Base-by-base conservation (phyloP, 2,797 vertebrate species). In the Macrochelys suwanniensis region DNA sequence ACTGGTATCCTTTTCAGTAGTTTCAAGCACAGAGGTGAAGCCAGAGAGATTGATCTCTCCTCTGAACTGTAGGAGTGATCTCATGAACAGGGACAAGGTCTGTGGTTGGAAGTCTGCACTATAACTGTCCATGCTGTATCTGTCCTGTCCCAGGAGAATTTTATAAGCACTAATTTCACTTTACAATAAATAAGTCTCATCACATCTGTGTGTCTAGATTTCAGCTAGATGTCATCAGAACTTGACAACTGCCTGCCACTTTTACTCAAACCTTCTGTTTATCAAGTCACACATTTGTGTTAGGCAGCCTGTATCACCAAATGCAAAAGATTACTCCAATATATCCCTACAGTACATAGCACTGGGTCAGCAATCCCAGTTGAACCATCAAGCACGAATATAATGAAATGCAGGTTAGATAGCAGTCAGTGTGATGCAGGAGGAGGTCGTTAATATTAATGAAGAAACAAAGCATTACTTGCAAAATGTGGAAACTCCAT, bases 351-450 rank as follows among this genome's bases (percentile, higher is more conserved):
- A 26, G 42, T 10, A 49, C 49, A 77, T 31, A 31, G 74, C 45
- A 77, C 74, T 9, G 13, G 45, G 13, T 49, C 42, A 77, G 45
- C 45, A 77, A 49, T 47, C 25, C 94, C 83, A 74, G 51, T 59
- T 71, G 79, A 92, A 47, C 59, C 91, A 80, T 84, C 78, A 84
- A 54, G 78, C 82, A 82, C n/a, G 74, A 84, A 47, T 94, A 84
- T 50, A 89, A 89, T 53, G 59, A 89, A 91, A 96, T 23, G 59
- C 37, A 85, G 86, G 80, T 96, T 84, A 56, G 26, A 76, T 85
- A 83, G 88, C 78, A 80, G 16, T 89, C 93, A 94, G 89, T 79
- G 84, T 4, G 3, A 71, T 1, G 61, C 83, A 92, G 89, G 13
- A 77, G 15, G 42, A 26, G 45, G 76, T 86, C 83, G 89, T 51